Percentiles rank a stretch among this genome's conserved stretches.
These are phyloP conservation scores for Cyprinus carpio DNA, from an alignment of 2,113 vertebrate genomes.

Conservation along the genomic window DNA sequence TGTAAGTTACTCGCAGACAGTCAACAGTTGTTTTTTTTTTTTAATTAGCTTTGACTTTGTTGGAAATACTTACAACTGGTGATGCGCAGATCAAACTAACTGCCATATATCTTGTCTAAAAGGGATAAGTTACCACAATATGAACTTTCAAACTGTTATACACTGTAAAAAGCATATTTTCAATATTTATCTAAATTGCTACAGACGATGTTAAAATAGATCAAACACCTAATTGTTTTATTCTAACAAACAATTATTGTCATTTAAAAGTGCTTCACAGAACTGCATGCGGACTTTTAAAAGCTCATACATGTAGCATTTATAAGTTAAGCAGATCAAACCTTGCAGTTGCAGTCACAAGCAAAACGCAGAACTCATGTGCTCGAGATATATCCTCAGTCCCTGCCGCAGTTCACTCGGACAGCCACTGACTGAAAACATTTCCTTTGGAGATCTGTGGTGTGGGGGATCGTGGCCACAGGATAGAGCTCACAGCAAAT, in stretches of 20 bases:
- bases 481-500: conserved; percentile 62
- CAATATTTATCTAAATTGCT: not conserved
- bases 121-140: not conserved
- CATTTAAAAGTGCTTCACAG: not conserved
- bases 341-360: not conserved
- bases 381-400: conserved; percentile 30
- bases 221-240: not conserved
- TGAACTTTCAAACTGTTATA: not conserved
- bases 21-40: not conserved
- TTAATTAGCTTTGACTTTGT: not conserved
- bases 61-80: not conserved
- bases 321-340: not conserved
- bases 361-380: conserved; percentile 22
- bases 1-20: not conserved
- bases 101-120: not conserved
- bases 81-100: not conserved
- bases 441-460: conserved; percentile 58
- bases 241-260: not conserved
- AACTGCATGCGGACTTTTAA: not conserved
- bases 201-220: not conserved
- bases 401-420: conserved; percentile 35
- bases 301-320: not conserved
- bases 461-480: conserved; percentile 57
- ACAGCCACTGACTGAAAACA: conserved; percentile 63
- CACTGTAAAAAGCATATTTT: not conserved